phyloP scores from a whole-genome alignment of 2,113 vertebrate species.

The Formicarius rufipectus region DNA sequence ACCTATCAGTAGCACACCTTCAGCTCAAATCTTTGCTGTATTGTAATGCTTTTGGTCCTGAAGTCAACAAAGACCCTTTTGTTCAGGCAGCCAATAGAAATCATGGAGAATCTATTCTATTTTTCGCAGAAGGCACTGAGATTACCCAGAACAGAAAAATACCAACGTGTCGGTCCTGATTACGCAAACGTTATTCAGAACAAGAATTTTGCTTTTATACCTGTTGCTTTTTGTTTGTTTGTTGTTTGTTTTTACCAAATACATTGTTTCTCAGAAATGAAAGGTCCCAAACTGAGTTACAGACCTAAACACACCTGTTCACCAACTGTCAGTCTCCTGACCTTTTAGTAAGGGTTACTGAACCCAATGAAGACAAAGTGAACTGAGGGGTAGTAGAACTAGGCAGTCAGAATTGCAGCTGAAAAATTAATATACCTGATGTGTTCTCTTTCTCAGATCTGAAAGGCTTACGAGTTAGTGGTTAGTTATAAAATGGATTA shows the following conservation, averaged over 20 bases:
- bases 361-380: background rate
- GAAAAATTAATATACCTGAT: background rate
- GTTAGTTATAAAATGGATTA: background rate
- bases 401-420: background rate
- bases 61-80: slow-evolving; percentile 39
- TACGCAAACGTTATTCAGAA: slow-evolving; percentile 14
- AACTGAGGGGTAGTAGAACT: background rate
- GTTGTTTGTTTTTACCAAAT: background rate
- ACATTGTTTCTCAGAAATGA: background rate
- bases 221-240: too few species aligned
- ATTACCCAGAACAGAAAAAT: slow-evolving; percentile 13
- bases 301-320: background rate
- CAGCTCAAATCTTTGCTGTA: slow-evolving; percentile 55
- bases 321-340: background rate
- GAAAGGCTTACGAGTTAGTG: background rate
- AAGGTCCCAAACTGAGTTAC: background rate
- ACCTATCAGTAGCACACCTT: slow-evolving; percentile 48
- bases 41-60: slow-evolving; percentile 8
- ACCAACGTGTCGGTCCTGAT: background rate
- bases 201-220: background rate
- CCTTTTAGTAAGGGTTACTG: background rate
- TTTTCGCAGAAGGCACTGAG: slow-evolving; percentile 7
- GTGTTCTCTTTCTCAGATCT: background rate
- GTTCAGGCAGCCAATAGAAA: background rate
- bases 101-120: background rate